phyloP scores from a whole-genome alignment of 2,797 vertebrate genomes.

The Rhynchotus rufescens region DNA sequence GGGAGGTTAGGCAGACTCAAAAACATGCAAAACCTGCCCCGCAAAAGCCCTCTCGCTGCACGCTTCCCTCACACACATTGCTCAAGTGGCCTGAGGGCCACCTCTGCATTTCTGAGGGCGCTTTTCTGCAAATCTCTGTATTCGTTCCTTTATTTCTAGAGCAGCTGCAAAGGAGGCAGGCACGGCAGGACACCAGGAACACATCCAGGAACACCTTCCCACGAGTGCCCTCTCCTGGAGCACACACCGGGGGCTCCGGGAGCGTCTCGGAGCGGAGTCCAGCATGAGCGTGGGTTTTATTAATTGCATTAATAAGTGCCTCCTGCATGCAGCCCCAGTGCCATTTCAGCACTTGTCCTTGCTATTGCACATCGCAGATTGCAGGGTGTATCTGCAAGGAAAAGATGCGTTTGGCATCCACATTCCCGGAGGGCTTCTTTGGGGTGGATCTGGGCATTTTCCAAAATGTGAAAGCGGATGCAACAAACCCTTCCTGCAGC shows the following conservation, averaged over 20 bases:
- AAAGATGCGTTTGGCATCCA: neutral
- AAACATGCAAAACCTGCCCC: no score
- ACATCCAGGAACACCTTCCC: conserved; percentile 6
- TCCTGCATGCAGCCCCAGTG: no score
- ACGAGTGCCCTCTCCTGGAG: conserved; percentile 77
- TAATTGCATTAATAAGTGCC: no score
- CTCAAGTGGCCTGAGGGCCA: conserved; percentile 11
- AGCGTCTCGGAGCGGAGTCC: neutral
- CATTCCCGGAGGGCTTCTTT: neutral
- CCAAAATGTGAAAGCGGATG: neutral
- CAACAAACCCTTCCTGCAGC: neutral
- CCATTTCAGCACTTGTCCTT: neutral
- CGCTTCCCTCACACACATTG: conserved; percentile 28
- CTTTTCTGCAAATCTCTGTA: neutral
- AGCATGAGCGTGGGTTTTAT: no score
- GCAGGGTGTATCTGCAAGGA: neutral
- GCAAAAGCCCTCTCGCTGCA: neutral
- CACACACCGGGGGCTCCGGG: neutral
- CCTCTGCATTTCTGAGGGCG: no score
- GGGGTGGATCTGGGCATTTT: neutral
- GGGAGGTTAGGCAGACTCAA: no score
- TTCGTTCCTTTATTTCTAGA: fast-evolving
- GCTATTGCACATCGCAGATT: fast-evolving
- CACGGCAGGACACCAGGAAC: no score
- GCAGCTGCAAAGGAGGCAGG: neutral